These are phyloP conservation scores for Battus philenor DNA, from an alignment of 1,140 invertebrate genomes.

Conservation along the genomic window DNA sequence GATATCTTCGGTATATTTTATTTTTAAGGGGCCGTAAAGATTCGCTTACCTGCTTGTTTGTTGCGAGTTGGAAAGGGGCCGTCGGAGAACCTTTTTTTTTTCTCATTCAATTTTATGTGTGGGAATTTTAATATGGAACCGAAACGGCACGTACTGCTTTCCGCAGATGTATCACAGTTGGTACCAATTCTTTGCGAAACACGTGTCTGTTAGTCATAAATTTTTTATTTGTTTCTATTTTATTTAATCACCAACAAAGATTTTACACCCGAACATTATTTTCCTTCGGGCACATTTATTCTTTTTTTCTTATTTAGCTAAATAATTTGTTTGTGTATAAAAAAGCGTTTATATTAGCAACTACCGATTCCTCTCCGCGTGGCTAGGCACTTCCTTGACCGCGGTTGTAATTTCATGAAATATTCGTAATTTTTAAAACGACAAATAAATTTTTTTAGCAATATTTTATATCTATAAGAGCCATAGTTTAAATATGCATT, in stretches of 20 bases:
- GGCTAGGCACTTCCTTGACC: no score
- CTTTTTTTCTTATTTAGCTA: no score
- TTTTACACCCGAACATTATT: no score
- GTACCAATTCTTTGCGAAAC: slow-evolving; percentile 47
- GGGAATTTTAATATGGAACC: slow-evolving; percentile 66
- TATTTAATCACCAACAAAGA: slow-evolving; percentile 1
- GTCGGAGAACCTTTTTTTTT: slow-evolving; percentile 59
- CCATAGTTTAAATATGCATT: no score
- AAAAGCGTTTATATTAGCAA: no score
- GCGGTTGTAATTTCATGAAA: no score
- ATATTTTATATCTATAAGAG: no score
- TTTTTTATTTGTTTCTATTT: slow-evolving; percentile 8
- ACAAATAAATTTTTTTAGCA: no score
- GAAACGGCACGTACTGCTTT: slow-evolving; percentile 64
- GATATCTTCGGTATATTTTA: slow-evolving; percentile 49
- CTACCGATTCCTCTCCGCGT: no score
- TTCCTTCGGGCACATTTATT: no score
- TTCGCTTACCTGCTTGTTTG: slow-evolving; percentile 72
- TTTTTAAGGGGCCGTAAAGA: slow-evolving; percentile 58
- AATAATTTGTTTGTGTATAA: no score
- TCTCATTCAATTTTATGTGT: slow-evolving; percentile 66
- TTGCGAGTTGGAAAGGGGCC: slow-evolving; percentile 62
- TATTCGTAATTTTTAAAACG: no score
- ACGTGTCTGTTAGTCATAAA: slow-evolving; percentile 33
- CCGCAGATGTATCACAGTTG: slow-evolving; percentile 61